Conservation (phyloP, 2,797 vertebrate genomes). For the Sebastes hubbsi region DNA sequence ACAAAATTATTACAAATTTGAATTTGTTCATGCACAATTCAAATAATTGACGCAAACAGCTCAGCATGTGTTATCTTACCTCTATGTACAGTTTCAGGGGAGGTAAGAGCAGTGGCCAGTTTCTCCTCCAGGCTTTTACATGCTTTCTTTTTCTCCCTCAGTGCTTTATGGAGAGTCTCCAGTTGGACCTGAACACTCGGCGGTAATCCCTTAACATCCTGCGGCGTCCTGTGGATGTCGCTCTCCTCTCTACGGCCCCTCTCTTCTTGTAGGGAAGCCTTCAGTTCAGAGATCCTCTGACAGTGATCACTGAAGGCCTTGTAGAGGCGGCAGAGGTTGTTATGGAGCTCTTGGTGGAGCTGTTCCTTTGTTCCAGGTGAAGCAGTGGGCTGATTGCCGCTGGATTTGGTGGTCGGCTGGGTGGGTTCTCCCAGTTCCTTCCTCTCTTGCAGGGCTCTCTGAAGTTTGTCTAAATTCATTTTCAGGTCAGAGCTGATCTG, state of each 20-base stretch:
- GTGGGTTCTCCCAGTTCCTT: slow-evolving; percentile 40
- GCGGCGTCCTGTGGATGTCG: slow-evolving; percentile 23
- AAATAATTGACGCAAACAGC: neutral
- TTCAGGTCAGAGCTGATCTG: slow-evolving; percentile 59
- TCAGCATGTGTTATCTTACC: slow-evolving; percentile 57
- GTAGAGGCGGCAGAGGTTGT: slow-evolving; percentile 65
- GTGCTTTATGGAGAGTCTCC: slow-evolving; percentile 76
- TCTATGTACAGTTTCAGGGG: slow-evolving; percentile 60
- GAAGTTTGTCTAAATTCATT: slow-evolving; percentile 75
- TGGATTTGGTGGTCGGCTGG: neutral
- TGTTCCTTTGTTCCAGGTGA: slow-evolving; percentile 32
- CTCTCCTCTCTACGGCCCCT: slow-evolving; percentile 38
- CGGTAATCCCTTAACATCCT: slow-evolving; percentile 49
- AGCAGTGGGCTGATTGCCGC: neutral
- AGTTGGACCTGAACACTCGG: slow-evolving; percentile 64
- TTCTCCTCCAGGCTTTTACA: slow-evolving; percentile 81
- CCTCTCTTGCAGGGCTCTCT: slow-evolving; percentile 67
- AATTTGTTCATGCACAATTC: slow-evolving; percentile 1
- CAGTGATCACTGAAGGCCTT: slow-evolving; percentile 71
- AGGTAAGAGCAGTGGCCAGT: slow-evolving; percentile 74
- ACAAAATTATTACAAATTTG: neutral
- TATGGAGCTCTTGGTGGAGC: slow-evolving; percentile 63
- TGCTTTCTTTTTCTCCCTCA: slow-evolving; percentile 77
- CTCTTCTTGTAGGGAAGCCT: slow-evolving; percentile 61
- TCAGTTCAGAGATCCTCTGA: slow-evolving; percentile 62